These are phyloP conservation scores for Drosophila yooni DNA, from an alignment of 2,888 invertebrate genomes.

Conservation along the genomic window DNA sequence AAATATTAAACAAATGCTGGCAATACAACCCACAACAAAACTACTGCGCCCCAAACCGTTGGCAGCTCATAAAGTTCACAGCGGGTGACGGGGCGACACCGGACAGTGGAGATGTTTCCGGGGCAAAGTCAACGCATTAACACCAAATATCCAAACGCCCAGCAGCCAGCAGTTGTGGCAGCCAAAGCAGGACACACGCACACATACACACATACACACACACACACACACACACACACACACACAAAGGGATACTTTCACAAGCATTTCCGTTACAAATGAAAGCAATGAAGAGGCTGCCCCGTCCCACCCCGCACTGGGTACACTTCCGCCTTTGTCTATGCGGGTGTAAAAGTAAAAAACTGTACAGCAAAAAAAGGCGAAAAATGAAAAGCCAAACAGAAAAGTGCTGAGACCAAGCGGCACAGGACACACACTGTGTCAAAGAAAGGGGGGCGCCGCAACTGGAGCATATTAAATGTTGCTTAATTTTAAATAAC, in stretches of 20 bases:
- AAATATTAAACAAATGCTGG: constrained; percentile 36
- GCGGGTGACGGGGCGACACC: constrained; percentile 52
- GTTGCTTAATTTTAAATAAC: constrained; percentile 75
- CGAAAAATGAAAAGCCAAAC: constrained; percentile 9
- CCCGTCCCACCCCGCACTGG: constrained; percentile 30
- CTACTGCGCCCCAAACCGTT: constrained; percentile 19
- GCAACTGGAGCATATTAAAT: constrained; percentile 59
- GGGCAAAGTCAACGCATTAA: constrained; percentile 72
- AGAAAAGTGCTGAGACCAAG: constrained; percentile 17
- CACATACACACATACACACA: constrained; percentile 16
- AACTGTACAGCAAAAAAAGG: constrained; percentile 13
- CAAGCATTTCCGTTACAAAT: constrained; percentile 80
- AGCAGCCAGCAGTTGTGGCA: constrained; percentile 4
- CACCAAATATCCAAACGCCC: constrained; percentile 44
- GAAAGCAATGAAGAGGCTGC: constrained; percentile 69
- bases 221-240: constrained; percentile 8
- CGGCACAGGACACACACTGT: constrained; percentile 33
- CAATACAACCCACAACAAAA: background rate
- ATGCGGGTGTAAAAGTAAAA: constrained; percentile 38
- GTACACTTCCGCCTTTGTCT: constrained; percentile 76
- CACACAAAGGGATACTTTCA: constrained; percentile 71
- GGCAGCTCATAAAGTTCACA: constrained; percentile 64
- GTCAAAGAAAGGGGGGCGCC: background rate
- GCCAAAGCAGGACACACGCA: constrained; percentile 29
- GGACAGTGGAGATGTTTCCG: constrained; percentile 72